Evolutionary conservation across 2,888 invertebrate species (phyloP).

Genomic region (Gymnoscelis rufifasciata): DNA sequence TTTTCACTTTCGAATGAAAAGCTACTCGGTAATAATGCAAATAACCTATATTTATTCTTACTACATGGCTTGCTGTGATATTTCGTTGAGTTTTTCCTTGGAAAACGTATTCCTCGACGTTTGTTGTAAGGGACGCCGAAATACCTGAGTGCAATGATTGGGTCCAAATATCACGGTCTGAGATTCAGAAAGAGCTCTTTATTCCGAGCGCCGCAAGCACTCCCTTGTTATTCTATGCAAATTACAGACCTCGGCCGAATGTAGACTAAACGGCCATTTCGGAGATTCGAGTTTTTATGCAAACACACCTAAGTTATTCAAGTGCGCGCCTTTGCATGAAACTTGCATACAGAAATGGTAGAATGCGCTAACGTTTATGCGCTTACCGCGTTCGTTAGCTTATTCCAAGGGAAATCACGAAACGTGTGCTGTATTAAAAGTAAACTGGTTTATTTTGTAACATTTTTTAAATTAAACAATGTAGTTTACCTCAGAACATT

Average conservation of each 20-base stretch:
- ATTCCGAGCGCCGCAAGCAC: conserved; percentile 50
- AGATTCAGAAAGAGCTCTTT: conserved; percentile 51
- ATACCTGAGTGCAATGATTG: conserved; percentile 41
- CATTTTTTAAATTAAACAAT: background rate
- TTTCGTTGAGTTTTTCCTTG: background rate
- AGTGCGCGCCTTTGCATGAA: conserved; percentile 66
- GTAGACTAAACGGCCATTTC: conserved; percentile 69
- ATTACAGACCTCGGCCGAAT: conserved; percentile 57
- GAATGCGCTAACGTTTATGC: conserved; percentile 59
- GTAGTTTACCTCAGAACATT: background rate
- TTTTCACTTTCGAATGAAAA: too few species aligned
- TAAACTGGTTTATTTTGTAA: conserved; percentile 23
- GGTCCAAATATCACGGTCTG: conserved; percentile 47
- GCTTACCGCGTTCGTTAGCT: conserved; percentile 34
- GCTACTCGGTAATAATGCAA: too few species aligned
- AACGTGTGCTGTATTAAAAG: conserved; percentile 27
- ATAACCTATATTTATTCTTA: too few species aligned
- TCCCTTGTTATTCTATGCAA: conserved; percentile 76
- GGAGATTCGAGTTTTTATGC: conserved; percentile 74
- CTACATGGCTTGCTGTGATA: too few species aligned
- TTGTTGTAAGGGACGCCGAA: conserved; percentile 6
- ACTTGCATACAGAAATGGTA: conserved; percentile 65
- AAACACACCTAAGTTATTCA: conserved; percentile 74
- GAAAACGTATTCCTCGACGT: too few species aligned
- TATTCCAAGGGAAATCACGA: conserved; percentile 25